Conservation (phyloP, 2,797 vertebrate genomes). For the Vespertilio murinus region DNA sequence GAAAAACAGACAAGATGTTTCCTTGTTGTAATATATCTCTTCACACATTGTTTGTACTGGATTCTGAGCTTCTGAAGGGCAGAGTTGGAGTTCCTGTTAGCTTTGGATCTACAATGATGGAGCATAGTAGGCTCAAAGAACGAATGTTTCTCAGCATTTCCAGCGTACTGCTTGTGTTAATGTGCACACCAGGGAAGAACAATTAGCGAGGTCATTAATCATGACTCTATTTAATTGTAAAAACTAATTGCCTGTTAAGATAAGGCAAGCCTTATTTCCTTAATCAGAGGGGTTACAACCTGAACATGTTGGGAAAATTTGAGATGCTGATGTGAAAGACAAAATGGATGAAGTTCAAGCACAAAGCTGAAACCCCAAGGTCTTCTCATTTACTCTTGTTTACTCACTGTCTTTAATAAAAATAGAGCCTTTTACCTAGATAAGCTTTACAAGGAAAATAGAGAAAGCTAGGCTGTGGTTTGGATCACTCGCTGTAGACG, state of each 20-base stretch:
- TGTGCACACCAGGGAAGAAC: conserved; percentile 42
- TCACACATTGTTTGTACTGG: not conserved
- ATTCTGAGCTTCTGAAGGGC: not conserved
- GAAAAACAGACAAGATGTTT: not conserved
- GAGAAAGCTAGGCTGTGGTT: not conserved
- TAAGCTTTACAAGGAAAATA: not conserved
- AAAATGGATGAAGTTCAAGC: conserved; percentile 44
- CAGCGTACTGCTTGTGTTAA: conserved; percentile 41
- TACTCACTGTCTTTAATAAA: not conserved
- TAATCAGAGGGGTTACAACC: conserved; percentile 58
- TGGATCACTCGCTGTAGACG: not conserved
- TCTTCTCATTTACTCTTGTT: conserved; percentile 22
- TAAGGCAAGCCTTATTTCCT: conserved; percentile 66
- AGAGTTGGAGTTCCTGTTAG: not conserved
- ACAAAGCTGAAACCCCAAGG: conserved; percentile 24
- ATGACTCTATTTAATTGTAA: conserved; percentile 71
- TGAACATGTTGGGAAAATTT: conserved; percentile 25
- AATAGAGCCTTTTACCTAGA: not conserved
- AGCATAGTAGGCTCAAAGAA: not conserved
- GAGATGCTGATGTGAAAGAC: conserved; percentile 55
- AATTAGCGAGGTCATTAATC: conserved; percentile 69
- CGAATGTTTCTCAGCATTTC: not conserved
- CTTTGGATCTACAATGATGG: not conserved
- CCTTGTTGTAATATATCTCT: not conserved
- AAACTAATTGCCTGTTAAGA: conserved; percentile 75